Conservation (phyloP, 2,797 vertebrate species). For the Gymnopithys bicolor region DNA sequence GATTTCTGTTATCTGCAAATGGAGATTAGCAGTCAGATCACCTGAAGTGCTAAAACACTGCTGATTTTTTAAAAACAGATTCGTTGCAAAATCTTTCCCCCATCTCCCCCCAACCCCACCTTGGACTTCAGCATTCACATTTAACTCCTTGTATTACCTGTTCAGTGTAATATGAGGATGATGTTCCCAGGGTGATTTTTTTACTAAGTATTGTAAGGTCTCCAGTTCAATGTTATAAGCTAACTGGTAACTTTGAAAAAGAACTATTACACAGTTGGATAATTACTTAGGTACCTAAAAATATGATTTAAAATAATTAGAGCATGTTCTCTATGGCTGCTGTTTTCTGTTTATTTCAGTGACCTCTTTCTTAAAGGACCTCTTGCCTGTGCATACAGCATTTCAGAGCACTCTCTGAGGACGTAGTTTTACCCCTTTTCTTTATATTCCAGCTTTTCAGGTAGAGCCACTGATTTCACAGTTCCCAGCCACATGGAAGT, state of each 20-base stretch:
- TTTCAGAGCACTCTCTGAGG: background rate
- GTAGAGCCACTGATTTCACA: background rate
- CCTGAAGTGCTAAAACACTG: slow-evolving; percentile 35
- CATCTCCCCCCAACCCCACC: too few relatives aligned
- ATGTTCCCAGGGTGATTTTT: background rate
- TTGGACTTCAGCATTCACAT: background rate
- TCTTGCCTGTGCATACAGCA: background rate
- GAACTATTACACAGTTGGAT: background rate
- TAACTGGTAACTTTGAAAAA: background rate
- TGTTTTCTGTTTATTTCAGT: background rate
- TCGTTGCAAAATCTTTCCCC: background rate
- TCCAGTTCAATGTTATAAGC: background rate
- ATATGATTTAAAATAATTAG: background rate
- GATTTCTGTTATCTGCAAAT: slow-evolving; percentile 51
- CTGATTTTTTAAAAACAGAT: slow-evolving; percentile 5
- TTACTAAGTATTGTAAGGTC: background rate
- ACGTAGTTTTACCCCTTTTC: background rate
- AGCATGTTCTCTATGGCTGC: background rate
- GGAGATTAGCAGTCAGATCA: slow-evolving; percentile 54
- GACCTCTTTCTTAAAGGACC: background rate
- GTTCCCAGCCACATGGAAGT: background rate
- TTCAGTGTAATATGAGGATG: background rate
- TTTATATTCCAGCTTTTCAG: background rate
- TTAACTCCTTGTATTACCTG: background rate
- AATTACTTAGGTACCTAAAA: background rate